phyloP scores from a whole-genome alignment of 2,113 vertebrate genomes.

The Ameiurus melas region DNA sequence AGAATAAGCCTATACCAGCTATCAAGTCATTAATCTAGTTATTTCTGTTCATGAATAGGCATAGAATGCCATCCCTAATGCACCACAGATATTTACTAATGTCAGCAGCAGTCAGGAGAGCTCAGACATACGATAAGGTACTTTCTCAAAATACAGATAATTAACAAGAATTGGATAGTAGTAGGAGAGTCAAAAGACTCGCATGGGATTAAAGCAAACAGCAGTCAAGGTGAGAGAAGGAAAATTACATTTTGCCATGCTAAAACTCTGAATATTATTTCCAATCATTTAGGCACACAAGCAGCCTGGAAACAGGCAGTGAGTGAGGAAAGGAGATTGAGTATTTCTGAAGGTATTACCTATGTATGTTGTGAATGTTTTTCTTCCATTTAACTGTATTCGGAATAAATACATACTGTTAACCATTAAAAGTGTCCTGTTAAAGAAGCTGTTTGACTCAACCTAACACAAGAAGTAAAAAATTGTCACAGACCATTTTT shows the following conservation, averaged over 20 bases:
- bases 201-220: background rate
- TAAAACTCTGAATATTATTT: background rate
- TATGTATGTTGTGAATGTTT: background rate
- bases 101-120: background rate
- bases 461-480: background rate
- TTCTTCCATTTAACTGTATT: background rate
- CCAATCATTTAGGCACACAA: background rate
- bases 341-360: background rate
- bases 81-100: background rate
- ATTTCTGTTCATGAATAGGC: background rate
- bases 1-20: background rate
- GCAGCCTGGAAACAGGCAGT: background rate
- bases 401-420: background rate
- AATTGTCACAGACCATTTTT: background rate
- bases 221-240: background rate
- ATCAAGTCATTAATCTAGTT: background rate
- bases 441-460: background rate
- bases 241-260: background rate
- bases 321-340: background rate
- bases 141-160: background rate
- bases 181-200: background rate
- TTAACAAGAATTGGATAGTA: background rate
- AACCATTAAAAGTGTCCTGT: background rate
- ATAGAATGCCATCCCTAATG: background rate
- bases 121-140: background rate